Base-by-base conservation (phyloP, 2,888 invertebrate genomes). In the Drosophila colorata region DNA sequence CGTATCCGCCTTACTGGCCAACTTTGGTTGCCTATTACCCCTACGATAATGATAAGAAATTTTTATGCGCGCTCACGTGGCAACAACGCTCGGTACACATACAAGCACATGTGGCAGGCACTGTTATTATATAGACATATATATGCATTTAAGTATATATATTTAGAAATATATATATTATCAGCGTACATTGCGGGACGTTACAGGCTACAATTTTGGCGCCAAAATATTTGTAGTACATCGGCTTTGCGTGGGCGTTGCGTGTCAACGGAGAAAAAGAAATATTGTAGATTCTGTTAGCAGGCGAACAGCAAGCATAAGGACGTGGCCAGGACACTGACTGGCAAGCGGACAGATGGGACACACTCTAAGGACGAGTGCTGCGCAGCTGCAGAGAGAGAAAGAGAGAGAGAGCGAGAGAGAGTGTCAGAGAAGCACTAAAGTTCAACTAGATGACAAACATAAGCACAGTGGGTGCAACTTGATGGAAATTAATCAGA, bases 21-120 rank as follows among this genome's bases (percentile, higher is more conserved):
- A 76, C 78, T 89, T 91, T 91, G 91, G 55, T 80, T 86, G 83
- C 91, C 91, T 89, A 90, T 81, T 91, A 90, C 77, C 85, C 84
- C 80, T 88, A 86, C 88, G 90, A 90, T 90, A 90, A 85, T 91
- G 91, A 91, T 90, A 91, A 91, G 91, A 91, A 83, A 90, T 90
- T 88, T 87, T 78, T 87, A 77, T 79, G 74, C 60, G 52, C 67
- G 59, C 63, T 48, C 78, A 78, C 80, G 82, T 77, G 72, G 52
- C 63, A 23, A 55, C 40, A 37, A 11, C 23, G 6, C 18, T 5
- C 20, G 6, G 16, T 31, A 40, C 38, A 51, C 25, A 28, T 25
- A 55, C 57, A 60, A 6, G n/a, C 14, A 18, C 37, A 43, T 18
- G 33, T 13, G 9, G 0, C 23, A 31, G n/a, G 9, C 20, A 16